phyloP scores from a whole-genome alignment of 2,888 invertebrate species.

The Macrosoma leucophasiata region DNA sequence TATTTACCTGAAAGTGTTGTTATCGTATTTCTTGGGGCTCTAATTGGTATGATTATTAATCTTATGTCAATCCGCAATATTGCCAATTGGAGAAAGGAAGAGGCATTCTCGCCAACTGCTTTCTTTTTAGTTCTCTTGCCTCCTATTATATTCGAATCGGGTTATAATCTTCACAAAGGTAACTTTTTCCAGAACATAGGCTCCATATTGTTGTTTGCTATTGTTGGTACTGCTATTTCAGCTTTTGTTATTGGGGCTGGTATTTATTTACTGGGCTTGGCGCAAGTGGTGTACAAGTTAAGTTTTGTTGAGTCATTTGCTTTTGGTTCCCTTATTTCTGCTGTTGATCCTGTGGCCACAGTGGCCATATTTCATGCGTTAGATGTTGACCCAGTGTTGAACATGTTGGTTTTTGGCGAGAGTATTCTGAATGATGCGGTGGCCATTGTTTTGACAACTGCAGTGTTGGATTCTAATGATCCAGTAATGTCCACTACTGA shows the following conservation, averaged over 20 bases:
- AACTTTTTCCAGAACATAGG: slow-evolving; percentile 98
- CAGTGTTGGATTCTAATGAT: slow-evolving; percentile 82
- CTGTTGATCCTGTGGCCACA: slow-evolving; percentile 99
- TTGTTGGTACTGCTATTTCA: slow-evolving; percentile 97
- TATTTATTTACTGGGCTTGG: slow-evolving; percentile 94
- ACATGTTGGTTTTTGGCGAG: slow-evolving; percentile 98
- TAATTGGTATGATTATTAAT: slow-evolving; percentile 93
- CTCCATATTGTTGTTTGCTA: slow-evolving; percentile 98
- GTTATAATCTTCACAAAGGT: slow-evolving; percentile 98
- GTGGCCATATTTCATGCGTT: slow-evolving; percentile 98
- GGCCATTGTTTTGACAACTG: slow-evolving; percentile 97
- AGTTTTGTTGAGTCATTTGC: slow-evolving; percentile 98
- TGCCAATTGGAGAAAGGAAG: slow-evolving; percentile 97
- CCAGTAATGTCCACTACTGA: slow-evolving; percentile 82
- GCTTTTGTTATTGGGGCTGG: slow-evolving; percentile 98
- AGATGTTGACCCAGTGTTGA: slow-evolving; percentile 96
- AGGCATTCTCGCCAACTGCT: slow-evolving; percentile 98
- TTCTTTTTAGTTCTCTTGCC: slow-evolving; percentile 97
- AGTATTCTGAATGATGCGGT: slow-evolving; percentile 98
- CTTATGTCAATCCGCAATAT: slow-evolving; percentile 91
- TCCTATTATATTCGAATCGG: slow-evolving; percentile 99
- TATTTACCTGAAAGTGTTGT: slow-evolving; percentile 99
- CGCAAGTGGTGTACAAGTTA: slow-evolving; percentile 91
- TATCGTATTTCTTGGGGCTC: slow-evolving; percentile 94
- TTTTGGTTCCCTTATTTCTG: slow-evolving; percentile 98